Percentiles rank a stretch among this genome's conserved stretches.
These are phyloP conservation scores for Drosophila kuntzei DNA, from an alignment of 2,888 invertebrate species.

Conservation along the genomic window DNA sequence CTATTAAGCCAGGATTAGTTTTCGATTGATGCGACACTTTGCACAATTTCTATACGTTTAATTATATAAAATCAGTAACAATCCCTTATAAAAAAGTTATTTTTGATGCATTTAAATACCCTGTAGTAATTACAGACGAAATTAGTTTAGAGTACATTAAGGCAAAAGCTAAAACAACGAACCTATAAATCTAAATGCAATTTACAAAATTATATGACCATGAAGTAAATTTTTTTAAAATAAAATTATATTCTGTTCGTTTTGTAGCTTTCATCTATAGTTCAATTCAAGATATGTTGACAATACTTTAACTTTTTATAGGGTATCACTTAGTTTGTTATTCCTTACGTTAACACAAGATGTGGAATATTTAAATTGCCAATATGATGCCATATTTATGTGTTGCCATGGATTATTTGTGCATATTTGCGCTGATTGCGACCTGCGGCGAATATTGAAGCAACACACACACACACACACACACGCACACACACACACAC, in stretches of 20 bases:
- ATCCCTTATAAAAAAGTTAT: neutral
- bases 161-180: neutral
- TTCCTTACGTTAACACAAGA: neutral
- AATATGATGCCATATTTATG: slow-evolving; percentile 56
- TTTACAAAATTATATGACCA: too few relatives aligned
- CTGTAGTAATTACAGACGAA: neutral
- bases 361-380: slow-evolving; percentile 26
- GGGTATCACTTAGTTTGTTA: neutral
- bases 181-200: too few relatives aligned
- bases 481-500: slow-evolving; percentile 10
- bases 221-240: too few relatives aligned
- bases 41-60: slow-evolving; percentile 15
- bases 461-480: slow-evolving; percentile 11
- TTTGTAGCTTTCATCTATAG: neutral
- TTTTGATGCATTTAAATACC: slow-evolving; percentile 3
- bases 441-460: slow-evolving; percentile 54
- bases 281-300: neutral
- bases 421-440: slow-evolving; percentile 63
- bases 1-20: slow-evolving; percentile 24
- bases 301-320: neutral
- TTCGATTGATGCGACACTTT: slow-evolving; percentile 5
- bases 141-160: neutral
- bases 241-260: too few relatives aligned
- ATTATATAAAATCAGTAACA: slow-evolving; percentile 1
- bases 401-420: slow-evolving; percentile 51